Base-by-base conservation (phyloP, 2,113 vertebrate species). In the Cygnus atratus region DNA sequence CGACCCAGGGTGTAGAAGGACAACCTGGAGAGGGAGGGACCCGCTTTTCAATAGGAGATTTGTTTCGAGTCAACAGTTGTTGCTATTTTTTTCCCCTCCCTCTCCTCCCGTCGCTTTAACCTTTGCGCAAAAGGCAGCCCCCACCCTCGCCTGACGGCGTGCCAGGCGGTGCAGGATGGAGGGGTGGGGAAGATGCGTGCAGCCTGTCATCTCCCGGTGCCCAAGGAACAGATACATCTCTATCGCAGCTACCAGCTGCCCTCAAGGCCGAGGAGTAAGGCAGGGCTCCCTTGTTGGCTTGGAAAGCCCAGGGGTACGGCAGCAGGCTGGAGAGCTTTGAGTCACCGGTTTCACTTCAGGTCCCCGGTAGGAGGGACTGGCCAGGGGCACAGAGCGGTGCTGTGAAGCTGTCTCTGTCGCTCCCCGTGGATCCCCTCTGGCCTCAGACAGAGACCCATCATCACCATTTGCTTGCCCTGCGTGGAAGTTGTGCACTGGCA, bases 51-150 rank as follows among this genome's bases (percentile, higher is more conserved):
- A 93, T 93, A 92, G 97, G 76, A 44, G 71, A 93, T 89, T 96
- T 97, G 87, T 97, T 97, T 94, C 3, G 5, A 96, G 90, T 92
- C 95, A 96, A 95, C 90, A 93, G 86, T 92, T 87, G 84, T 88
- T 95, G 96, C 94, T 97, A 50, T 83, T 97, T 95, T 91, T 88
- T 88, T 61, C 15, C 52, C 3, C 5, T 26, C 81, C n/a, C 62
- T 54, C 73, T 48, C 28, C 70, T 84, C 95, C 83, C 92, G 80
- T 93, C 87, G 76, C 86, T 74, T 93, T 90, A 96, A 90, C 85
- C 82, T 94, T 92, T 90, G 70, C 11, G 21, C 91, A 92, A 92
- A 97, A 94, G 93, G 68, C 94, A 96, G 92, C 88, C 76, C 79
- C 84, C 76, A 86, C 92, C 82, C 93, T 93, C 4, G 0, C 84